Base-by-base conservation (phyloP, 2,113 vertebrate genomes). In the Prionailurus bengalensis region DNA sequence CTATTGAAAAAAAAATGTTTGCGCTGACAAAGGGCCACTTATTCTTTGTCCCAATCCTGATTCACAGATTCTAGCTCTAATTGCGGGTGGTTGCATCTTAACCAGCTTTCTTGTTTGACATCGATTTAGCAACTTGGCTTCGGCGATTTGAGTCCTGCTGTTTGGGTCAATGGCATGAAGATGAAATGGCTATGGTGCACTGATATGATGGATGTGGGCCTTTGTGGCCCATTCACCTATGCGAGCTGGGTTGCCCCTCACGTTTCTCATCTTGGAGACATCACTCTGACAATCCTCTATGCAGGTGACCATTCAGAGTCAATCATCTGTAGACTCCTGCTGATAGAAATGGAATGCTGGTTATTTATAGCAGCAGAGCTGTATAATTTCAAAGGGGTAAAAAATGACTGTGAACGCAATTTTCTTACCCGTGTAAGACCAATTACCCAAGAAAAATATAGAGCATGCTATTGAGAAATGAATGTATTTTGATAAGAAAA, bases 351-450 rank as follows among this genome's bases (percentile, higher is more conserved):
- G 23, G 65, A 93, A 83, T 87, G 15, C 33, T 97, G 33, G 51
- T 58, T 95, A 93, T 80, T 89, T 97, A 63, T 51, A 95, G 23
- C 12, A 89, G 21, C 17, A 84, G 71, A 91, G 76, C 19, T 51
- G 27, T 48, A 14, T 85, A n/a, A 89, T 93, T 97, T 91, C 68
- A 73, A 93, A 95, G 79, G 39, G 4, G 70, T 5, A 89, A 96
- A 89, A 36, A 51, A 58, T 61, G 31, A 70, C 58, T 51, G 15
- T 85, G 68, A 96, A 96, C n/a, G 93, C 68, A 63, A 13, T 93
- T 93, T 85, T 91, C 80, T 92, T 88, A 48, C 21, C 17, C 16
- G 14, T 27, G 7, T 53, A 83, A 94, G 48, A n/a, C 39, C 27
- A 86, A 48, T 76, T 70, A 71, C 29, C 58, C 36, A 97, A 94